Evolutionary conservation across 2,888 invertebrate species (phyloP).

Genomic region (Synanthedon vespiformis): DNA sequence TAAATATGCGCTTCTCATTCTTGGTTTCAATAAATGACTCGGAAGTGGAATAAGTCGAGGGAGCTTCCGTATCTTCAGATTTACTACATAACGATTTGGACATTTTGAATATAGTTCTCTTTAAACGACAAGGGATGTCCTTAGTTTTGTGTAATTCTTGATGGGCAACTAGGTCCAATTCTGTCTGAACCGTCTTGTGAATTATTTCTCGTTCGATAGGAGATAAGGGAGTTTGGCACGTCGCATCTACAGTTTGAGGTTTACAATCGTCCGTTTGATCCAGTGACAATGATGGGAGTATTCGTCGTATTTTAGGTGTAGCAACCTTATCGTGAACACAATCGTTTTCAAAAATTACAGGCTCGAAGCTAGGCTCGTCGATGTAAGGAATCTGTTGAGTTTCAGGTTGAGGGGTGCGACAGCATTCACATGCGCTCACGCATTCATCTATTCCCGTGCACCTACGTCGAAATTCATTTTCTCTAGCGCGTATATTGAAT

Average conservation of each 20-base stretch:
- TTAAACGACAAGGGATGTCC: slow-evolving; percentile 41
- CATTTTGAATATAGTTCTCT: slow-evolving; percentile 40
- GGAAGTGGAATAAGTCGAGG: slow-evolving; percentile 45
- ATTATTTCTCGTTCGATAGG: slow-evolving; percentile 18
- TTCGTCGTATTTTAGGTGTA: slow-evolving; percentile 53
- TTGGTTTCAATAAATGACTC: slow-evolving; percentile 39
- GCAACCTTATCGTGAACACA: slow-evolving; percentile 30
- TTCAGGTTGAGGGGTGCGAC: slow-evolving; percentile 58
- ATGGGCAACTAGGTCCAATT: slow-evolving; percentile 13
- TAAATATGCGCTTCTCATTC: slow-evolving; percentile 13
- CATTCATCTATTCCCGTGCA: slow-evolving; percentile 53
- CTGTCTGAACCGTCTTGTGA: not conserved
- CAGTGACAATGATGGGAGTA: slow-evolving; percentile 53
- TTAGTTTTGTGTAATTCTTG: slow-evolving; percentile 33
- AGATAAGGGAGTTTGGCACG: slow-evolving; percentile 47
- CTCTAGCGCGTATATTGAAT: slow-evolving; percentile 30
- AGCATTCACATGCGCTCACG: slow-evolving; percentile 58
- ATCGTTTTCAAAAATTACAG: slow-evolving; percentile 57
- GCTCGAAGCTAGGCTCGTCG: slow-evolving; percentile 57
- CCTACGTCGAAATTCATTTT: slow-evolving; percentile 31
- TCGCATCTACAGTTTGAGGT: slow-evolving; percentile 46
- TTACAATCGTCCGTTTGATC: slow-evolving; percentile 41
- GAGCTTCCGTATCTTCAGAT: slow-evolving; percentile 48
- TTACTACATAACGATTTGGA: slow-evolving; percentile 43
- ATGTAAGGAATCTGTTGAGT: slow-evolving; percentile 54